Evolutionary conservation across 2,888 invertebrate species (phyloP).

Genomic region (Erannis defoliaria): DNA sequence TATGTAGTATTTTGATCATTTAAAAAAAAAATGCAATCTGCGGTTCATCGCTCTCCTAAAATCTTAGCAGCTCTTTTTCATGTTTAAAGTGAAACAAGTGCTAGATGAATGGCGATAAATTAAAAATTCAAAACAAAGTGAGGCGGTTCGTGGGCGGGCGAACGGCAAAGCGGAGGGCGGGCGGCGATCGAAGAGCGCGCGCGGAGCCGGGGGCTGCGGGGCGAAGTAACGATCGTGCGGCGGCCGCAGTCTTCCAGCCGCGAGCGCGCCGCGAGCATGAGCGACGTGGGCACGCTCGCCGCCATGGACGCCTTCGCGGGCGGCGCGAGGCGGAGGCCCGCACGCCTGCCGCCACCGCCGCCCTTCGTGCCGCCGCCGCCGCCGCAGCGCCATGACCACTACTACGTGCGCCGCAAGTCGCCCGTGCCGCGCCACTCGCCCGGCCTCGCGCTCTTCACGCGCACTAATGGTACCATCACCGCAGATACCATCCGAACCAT

Average conservation of each 20-base stretch:
- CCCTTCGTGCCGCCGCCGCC: slow-evolving; percentile 82
- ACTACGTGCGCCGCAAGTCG: slow-evolving; percentile 84
- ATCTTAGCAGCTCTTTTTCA: slow-evolving; percentile 60
- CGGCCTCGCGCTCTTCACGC: slow-evolving; percentile 81
- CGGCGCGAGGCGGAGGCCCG: slow-evolving; percentile 82
- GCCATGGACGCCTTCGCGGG: slow-evolving; percentile 85
- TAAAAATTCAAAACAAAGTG: slow-evolving; percentile 85
- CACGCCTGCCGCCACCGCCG: slow-evolving; percentile 82
- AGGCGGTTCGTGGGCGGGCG: slow-evolving; percentile 77
- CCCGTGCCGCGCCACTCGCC: slow-evolving; percentile 77
- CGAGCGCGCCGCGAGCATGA: slow-evolving; percentile 84
- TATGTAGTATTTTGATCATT: neutral
- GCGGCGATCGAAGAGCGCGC: slow-evolving; percentile 84
- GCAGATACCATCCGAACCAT: neutral
- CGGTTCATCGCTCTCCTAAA: slow-evolving; percentile 43
- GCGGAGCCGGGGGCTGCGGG: slow-evolving; percentile 72
- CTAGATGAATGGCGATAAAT: slow-evolving; percentile 82
- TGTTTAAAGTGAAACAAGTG: slow-evolving; percentile 63
- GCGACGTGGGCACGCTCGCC: slow-evolving; percentile 86
- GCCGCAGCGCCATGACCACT: slow-evolving; percentile 80
- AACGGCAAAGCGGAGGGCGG: slow-evolving; percentile 75
- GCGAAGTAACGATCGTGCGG: slow-evolving; percentile 72
- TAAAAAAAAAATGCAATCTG: slow-evolving; percentile 32
- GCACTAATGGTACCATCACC: slow-evolving; percentile 73
- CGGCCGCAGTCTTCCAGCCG: slow-evolving; percentile 83